Conservation (phyloP, 2,888 invertebrate genomes). For the Elegia similella region DNA sequence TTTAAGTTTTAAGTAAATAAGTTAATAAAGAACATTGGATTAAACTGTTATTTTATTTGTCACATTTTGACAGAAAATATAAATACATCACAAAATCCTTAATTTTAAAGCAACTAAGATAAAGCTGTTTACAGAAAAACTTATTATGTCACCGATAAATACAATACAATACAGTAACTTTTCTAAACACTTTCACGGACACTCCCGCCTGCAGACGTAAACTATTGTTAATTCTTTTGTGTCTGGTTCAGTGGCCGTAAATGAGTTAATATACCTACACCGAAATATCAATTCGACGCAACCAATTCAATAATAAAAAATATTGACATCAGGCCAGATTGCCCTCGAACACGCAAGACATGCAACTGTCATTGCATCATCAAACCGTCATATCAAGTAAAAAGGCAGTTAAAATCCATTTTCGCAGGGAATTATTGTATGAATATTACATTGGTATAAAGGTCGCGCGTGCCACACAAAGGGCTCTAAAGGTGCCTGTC, state of each 20-base stretch:
- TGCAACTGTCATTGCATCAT: conserved; percentile 13
- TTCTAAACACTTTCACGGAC: too few species aligned
- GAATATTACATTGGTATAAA: conserved; percentile 48
- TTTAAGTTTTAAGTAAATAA: not conserved
- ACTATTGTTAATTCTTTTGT: too few species aligned
- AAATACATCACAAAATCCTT: not conserved
- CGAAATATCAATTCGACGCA: not conserved
- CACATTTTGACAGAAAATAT: not conserved
- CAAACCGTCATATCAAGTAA: conserved; percentile 12
- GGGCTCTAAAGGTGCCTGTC: conserved; percentile 61
- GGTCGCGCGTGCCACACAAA: conserved; percentile 51
- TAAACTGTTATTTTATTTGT: not conserved
- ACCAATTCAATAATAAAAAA: not conserved
- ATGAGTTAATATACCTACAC: too few species aligned
- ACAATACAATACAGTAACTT: too few species aligned
- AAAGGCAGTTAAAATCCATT: conserved; percentile 15
- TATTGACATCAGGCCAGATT: not conserved
- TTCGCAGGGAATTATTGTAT: conserved; percentile 39
- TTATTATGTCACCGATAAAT: too few species aligned
- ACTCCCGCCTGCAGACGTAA: too few species aligned
- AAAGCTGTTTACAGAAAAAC: too few species aligned
- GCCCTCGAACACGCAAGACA: not conserved
- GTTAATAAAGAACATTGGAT: not conserved
- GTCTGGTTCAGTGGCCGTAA: too few species aligned
- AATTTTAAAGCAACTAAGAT: too few species aligned